These are phyloP conservation scores for Chaenocephalus aceratus DNA, from an alignment of 2,113 vertebrate species.

Conservation along the genomic window DNA sequence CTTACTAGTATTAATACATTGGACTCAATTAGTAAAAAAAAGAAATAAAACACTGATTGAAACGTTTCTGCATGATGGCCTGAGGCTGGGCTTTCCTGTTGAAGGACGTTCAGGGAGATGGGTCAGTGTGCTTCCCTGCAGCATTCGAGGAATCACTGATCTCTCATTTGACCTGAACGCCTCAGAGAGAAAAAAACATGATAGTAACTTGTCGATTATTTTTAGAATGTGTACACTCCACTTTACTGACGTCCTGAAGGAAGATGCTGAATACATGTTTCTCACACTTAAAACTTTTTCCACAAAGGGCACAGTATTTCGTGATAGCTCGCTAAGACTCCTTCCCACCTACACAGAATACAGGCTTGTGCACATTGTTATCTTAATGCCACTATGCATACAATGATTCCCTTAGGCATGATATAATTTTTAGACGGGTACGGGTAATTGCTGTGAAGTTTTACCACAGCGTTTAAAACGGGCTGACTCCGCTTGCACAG, in stretches of 20 bases:
- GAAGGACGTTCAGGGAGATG: slow-evolving; percentile 11
- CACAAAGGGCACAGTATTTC: slow-evolving; percentile 10
- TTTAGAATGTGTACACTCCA: slow-evolving; percentile 1
- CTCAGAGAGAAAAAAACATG: not conserved
- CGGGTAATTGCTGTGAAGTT: slow-evolving; percentile 48
- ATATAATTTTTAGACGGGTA: slow-evolving; percentile 58
- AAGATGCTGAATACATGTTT: not conserved
- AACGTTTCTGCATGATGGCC: not conserved
- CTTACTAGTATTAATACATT: not conserved
- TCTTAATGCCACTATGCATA: slow-evolving; percentile 59
- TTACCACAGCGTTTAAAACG: slow-evolving; percentile 48
- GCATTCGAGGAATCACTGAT: not conserved
- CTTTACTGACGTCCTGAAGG: not conserved
- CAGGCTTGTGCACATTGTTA: slow-evolving; percentile 38
- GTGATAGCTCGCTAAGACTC: not conserved
- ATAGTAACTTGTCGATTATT: slow-evolving; percentile 12
- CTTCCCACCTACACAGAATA: slow-evolving; percentile 12
- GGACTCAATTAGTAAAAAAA: too few species aligned
- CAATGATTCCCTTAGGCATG: slow-evolving; percentile 57
- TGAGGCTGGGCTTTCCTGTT: slow-evolving; percentile 1
- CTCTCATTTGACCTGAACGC: slow-evolving; percentile 11
- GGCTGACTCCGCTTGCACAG: slow-evolving; percentile 66
- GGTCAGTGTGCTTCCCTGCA: not conserved
- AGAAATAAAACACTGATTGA: too few species aligned
- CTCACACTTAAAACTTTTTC: slow-evolving; percentile 1